Conservation (phyloP, 2,888 invertebrate genomes). For the Lymantria dispar region DNA sequence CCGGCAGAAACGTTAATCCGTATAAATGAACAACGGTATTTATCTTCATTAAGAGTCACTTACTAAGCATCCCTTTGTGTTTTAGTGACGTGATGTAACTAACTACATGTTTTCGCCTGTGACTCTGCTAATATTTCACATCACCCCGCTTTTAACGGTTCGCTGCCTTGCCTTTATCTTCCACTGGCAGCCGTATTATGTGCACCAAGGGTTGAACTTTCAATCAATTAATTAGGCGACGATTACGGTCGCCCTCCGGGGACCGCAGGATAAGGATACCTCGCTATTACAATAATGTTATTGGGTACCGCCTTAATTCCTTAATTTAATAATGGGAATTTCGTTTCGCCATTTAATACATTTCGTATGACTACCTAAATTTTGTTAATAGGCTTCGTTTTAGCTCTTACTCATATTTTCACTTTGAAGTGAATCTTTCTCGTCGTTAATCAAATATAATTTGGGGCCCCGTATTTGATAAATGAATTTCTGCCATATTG, state of each 20-base stretch:
- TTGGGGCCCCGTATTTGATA: constrained; percentile 24
- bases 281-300: constrained; percentile 68
- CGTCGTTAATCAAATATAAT: constrained; percentile 8
- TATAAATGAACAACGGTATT: constrained; percentile 76
- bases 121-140: constrained; percentile 79
- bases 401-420: constrained; percentile 25
- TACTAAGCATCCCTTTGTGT: constrained; percentile 77
- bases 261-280: constrained; percentile 54
- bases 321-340: constrained; percentile 52
- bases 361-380: constrained; percentile 29
- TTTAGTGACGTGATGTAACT: constrained; percentile 70
- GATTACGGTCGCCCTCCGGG: constrained; percentile 65
- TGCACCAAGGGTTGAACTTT: constrained; percentile 76
- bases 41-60: constrained; percentile 80
- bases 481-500: constrained; percentile 16
- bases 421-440: constrained; percentile 16
- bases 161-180: constrained; percentile 74
- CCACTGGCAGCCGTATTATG: constrained; percentile 73
- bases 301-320: constrained; percentile 52
- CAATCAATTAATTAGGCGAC: constrained; percentile 80
- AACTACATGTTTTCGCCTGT: constrained; percentile 72
- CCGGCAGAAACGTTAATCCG: constrained; percentile 68
- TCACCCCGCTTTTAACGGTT: constrained; percentile 72
- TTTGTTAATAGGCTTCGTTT: constrained; percentile 31
- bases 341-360: constrained; percentile 32